Conservation (phyloP, 2,888 invertebrate genomes). For the Eupithecia subumbrata region DNA sequence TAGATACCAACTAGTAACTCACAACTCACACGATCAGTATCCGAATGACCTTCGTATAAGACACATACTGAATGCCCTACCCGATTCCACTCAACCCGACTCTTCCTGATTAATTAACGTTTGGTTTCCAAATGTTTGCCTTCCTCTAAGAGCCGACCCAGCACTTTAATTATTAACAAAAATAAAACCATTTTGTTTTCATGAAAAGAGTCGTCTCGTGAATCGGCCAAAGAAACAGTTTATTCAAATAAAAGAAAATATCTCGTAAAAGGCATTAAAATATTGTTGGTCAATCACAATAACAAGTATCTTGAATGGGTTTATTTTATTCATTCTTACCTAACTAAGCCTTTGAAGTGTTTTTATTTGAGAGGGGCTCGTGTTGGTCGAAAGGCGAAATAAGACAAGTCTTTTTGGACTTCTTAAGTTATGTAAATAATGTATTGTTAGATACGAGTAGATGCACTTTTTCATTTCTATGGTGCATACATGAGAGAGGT, state of each 20-base stretch:
- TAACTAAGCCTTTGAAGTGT: background rate
- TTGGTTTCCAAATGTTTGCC: background rate
- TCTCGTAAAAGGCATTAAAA: background rate
- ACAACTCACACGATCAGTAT: background rate
- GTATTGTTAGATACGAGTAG: too few species aligned
- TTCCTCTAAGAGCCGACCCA: background rate
- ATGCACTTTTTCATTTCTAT: too few species aligned
- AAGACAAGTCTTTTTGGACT: too few species aligned
- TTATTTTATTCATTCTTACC: constrained; percentile 1
- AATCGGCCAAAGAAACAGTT: background rate
- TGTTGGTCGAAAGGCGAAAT: too few species aligned
- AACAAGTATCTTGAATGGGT: background rate
- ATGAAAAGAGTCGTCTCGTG: background rate
- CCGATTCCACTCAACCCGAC: background rate
- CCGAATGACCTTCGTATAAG: constrained; percentile 2
- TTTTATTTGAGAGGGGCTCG: background rate
- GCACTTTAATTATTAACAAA: background rate
- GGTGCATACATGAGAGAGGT: too few species aligned
- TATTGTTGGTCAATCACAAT: constrained; percentile 8
- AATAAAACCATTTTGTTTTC: constrained; percentile 4
- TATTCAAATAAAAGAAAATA: background rate
- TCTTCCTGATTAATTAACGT: constrained; percentile 14
- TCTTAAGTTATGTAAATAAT: too few species aligned
- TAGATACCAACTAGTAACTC: background rate
- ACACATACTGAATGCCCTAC: background rate